Evolutionary conservation across 2,113 vertebrate species (phyloP), one percentile per base, ranked within the genome.

Genomic region (Scortum barcoo): DNA sequence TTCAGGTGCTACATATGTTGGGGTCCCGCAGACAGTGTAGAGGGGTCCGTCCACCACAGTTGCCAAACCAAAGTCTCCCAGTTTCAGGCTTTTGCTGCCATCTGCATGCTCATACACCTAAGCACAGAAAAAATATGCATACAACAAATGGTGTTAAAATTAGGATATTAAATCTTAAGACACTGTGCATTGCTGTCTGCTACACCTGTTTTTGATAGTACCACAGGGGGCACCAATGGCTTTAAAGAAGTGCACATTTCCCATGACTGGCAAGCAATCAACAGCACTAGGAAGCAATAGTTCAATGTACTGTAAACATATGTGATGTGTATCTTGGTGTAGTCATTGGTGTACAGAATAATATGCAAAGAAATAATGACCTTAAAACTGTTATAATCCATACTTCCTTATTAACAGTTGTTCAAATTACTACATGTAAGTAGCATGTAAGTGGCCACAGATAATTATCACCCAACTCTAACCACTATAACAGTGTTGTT

Each of bases 1-100:
- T 95, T 99, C 98, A 69, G 98, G 98, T 93, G 98, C 98, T 95
- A 99, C 98, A 73, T 99, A 99, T 76, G 98, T 99, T 5, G 98
- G 98, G 30, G 98, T 99, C 46, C 98, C 98, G 72, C 98, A 99
- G 70, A 99, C 97, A 2, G 97, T 99, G 85, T 99, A 98, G 20
- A 99, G 94, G 53, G 97, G 97, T 72, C 98, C 98, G 10, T 99
- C 98, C 38, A 97, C 97, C 88, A 99, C 94, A 0, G 98, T 99
- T 60, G 98, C 98, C 92, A 99, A 92, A 42, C 98, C 98, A 86
- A 99, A 99, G 94, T 99, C 98, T 36, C 98, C 98, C 63, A 99
- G 72, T 86, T 99, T 99, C 86, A 99, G 93, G 4, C 98, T 99
- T 78, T 99, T 99, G 91, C 97, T 99, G 82, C 98, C 97, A 54